These are phyloP conservation scores for Drosophila meridionalis DNA, from an alignment of 2,888 invertebrate genomes.

Conservation along the genomic window DNA sequence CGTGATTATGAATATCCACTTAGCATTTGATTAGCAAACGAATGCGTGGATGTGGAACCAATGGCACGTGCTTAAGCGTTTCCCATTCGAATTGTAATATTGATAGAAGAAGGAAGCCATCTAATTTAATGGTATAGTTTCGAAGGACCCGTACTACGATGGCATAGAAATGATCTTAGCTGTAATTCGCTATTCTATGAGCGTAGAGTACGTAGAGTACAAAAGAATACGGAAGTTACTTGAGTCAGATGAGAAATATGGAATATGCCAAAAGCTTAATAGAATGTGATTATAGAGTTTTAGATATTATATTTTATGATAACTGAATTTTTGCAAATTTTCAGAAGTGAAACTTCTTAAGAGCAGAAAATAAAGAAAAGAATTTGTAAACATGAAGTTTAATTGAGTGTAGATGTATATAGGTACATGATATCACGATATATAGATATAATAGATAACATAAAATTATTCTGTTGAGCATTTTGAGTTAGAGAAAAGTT, in stretches of 20 bases:
- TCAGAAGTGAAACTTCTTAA: too few species aligned
- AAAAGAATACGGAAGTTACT: neutral
- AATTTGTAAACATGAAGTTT: too few species aligned
- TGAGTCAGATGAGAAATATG: neutral
- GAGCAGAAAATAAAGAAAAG: too few species aligned
- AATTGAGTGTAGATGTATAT: too few species aligned
- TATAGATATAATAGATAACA: too few species aligned
- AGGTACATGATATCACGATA: too few species aligned
- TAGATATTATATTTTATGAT: too few species aligned
- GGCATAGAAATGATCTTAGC: neutral
- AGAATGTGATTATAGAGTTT: neutral
- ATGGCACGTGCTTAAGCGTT: slow-evolving; percentile 40
- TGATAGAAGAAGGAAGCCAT: slow-evolving; percentile 34
- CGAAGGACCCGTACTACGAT: neutral
- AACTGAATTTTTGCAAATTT: too few species aligned
- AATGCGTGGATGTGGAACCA: slow-evolving; percentile 42
- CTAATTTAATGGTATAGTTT: slow-evolving; percentile 18
- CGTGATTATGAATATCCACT: slow-evolving; percentile 51
- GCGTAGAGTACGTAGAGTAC: too few species aligned
- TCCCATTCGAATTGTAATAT: slow-evolving; percentile 1
- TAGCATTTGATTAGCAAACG: slow-evolving; percentile 57
- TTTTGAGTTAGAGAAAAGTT: neutral
- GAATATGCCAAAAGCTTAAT: neutral
- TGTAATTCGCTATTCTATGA: neutral
- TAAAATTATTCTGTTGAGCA: too few species aligned